Evolutionary conservation across 1,140 invertebrate species (phyloP).

Genomic region (Akabosia matsudoensis): DNA sequence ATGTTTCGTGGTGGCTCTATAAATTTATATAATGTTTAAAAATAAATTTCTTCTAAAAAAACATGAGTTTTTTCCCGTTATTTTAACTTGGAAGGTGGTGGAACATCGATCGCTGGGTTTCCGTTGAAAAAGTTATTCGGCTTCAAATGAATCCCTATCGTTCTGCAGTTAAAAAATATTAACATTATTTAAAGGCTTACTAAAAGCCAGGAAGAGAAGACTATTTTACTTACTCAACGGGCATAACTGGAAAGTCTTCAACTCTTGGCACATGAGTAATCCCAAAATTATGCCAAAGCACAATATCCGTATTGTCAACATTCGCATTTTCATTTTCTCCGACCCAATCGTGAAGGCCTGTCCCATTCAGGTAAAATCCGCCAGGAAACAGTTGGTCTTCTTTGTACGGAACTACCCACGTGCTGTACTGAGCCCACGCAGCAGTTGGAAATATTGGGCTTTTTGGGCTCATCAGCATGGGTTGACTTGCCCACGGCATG

Average conservation of each 20-base stretch:
- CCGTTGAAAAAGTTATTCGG: background rate
- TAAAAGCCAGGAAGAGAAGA: background rate
- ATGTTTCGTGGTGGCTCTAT: too few relatives aligned
- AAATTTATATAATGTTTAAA: too few relatives aligned
- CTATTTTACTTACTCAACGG: background rate
- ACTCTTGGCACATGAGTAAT: constrained; percentile 29
- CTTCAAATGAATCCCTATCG: background rate
- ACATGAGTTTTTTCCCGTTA: too few relatives aligned
- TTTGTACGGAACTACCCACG: constrained; percentile 30
- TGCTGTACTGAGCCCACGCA: constrained; percentile 15
- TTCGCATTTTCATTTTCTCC: background rate
- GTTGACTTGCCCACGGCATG: background rate
- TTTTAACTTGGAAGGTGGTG: too few relatives aligned
- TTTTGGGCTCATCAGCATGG: background rate
- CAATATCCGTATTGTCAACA: constrained; percentile 24
- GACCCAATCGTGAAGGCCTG: constrained; percentile 29
- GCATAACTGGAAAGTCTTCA: constrained; percentile 35
- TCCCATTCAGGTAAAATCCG: constrained; percentile 31
- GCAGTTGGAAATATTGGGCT: constrained; percentile 16
- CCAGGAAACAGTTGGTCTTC: constrained; percentile 34
- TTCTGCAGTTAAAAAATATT: background rate
- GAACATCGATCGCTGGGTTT: background rate
- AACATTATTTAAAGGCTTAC: background rate
- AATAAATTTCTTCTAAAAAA: too few relatives aligned
- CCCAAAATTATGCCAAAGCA: constrained; percentile 33